Conservation (phyloP, 2,888 invertebrate genomes). For the Latrodectus hesperus region DNA sequence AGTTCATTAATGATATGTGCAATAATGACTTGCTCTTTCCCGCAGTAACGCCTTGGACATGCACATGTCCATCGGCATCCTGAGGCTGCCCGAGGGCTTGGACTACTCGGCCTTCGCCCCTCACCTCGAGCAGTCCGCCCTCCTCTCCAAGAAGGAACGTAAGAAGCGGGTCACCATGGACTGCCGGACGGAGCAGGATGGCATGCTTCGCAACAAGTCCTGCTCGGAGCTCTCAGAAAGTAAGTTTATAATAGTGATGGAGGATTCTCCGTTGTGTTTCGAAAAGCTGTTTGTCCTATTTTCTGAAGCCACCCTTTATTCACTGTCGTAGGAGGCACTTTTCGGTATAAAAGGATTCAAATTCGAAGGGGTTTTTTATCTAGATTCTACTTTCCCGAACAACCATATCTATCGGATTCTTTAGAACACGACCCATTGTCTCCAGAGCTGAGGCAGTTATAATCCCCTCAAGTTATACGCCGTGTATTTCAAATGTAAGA, state of each 20-base stretch:
- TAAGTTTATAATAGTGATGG: constrained; percentile 71
- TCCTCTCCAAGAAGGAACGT: constrained; percentile 36
- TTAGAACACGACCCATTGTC: too few relatives aligned
- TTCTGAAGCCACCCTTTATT: too few relatives aligned
- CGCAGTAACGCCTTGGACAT: constrained; percentile 92
- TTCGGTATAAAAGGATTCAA: too few relatives aligned
- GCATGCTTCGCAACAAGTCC: constrained; percentile 79
- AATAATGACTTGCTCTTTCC: neutral
- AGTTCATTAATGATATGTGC: neutral
- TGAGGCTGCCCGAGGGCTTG: constrained; percentile 90
- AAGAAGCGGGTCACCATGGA: constrained; percentile 19
- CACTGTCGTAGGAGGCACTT: too few relatives aligned
- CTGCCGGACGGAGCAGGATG: constrained; percentile 20
- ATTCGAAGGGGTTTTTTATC: too few relatives aligned
- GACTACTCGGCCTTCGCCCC: constrained; percentile 78
- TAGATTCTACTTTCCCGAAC: too few relatives aligned
- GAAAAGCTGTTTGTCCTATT: too few relatives aligned
- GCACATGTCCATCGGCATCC: constrained; percentile 91
- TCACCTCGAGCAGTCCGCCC: constrained; percentile 72
- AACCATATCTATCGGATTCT: too few relatives aligned
- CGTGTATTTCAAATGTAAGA: too few relatives aligned
- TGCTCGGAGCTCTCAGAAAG: constrained; percentile 81
- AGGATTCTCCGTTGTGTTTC: too few relatives aligned
- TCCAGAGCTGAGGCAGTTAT: too few relatives aligned
- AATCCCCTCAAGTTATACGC: too few relatives aligned